Base-by-base conservation (phyloP, 2,797 vertebrate species). In the Chromobotia macracanthus region DNA sequence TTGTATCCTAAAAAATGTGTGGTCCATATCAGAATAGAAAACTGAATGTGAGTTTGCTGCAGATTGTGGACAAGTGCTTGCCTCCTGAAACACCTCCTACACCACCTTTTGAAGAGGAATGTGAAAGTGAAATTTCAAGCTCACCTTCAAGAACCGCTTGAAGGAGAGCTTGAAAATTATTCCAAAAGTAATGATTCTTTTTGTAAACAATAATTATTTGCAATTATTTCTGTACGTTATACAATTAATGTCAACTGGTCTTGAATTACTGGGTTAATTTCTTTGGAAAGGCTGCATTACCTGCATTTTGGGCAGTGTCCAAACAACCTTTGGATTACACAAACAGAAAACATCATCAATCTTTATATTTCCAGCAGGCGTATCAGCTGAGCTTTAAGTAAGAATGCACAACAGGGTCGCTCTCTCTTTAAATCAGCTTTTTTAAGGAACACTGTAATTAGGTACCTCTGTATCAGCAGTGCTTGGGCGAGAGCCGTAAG, bases 321-420 rank as follows among this genome's bases (percentile, higher is more conserved):
- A 79, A 70, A 56, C 23, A 63, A 58, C 51, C 41, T 31, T 53
- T 82, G 55, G 50, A 58, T 73, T 73, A 73, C 48, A 77, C 71
- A 68, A 65, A 70, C 48, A 63, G 63, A 79, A 38, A 35, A 64
- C 55, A 58, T 77, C 76, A 85, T 80, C 75, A 79, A 73, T 85
- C 72, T 19, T 78, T 38, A 78, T 58, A 72, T 44, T 44, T 38
- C 21, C 70, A 63, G 21, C 60, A 25, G 60, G 13, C 65, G 16
- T 73, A 82, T 68, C 60, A 64, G 44, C 58, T 31, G 41, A 65
- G 60, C 41, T 56, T 71, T 55, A 55, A 53, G 55, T 70, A 66
- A 75, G 79, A 44, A 70, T 19, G 58, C 72, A 71, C 73, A 70
- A 81, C 51, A 76, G 35, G 50, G 28, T 65, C 10, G 7, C 61